phyloP scores from a whole-genome alignment of 2,113 vertebrate genomes.

The Salminus brasiliensis region DNA sequence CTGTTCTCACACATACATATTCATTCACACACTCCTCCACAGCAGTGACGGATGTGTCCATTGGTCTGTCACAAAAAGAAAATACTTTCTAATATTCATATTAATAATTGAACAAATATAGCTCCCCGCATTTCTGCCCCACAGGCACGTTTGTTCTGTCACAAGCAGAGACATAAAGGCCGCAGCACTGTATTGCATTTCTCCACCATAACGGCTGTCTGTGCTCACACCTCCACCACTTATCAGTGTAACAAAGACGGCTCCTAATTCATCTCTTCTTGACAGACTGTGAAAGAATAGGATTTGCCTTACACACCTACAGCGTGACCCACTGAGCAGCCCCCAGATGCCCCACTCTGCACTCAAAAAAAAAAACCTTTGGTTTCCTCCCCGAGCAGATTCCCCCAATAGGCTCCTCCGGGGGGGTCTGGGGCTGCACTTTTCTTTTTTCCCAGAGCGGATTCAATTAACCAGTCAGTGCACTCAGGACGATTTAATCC shows the following conservation, averaged over 20 bases:
- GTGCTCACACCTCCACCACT: conserved; percentile 1
- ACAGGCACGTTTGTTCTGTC: conserved; percentile 53
- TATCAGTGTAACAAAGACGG: conserved; percentile 47
- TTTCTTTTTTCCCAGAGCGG: conserved; percentile 64
- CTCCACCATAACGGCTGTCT: conserved; percentile 11
- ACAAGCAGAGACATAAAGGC: conserved; percentile 51
- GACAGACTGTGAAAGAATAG: conserved; percentile 65
- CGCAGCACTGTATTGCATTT: conserved; percentile 48
- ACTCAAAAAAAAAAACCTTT: conserved; percentile 31
- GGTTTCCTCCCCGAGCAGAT: conserved; percentile 43
- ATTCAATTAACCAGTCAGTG: conserved; percentile 74
- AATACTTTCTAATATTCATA: conserved; percentile 72
- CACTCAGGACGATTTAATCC: conserved; percentile 74
- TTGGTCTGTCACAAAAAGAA: conserved; percentile 65
- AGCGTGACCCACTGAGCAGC: conserved; percentile 55
- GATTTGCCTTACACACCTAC: conserved; percentile 58
- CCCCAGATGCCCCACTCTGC: conserved; percentile 25
- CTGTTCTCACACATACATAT: neutral
- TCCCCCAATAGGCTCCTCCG: conserved; percentile 16
- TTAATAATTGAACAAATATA: conserved; percentile 76
- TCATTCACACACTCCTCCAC: conserved; percentile 7
- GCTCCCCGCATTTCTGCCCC: neutral
- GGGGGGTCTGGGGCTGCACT: neutral
- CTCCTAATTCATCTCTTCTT: conserved; percentile 69
- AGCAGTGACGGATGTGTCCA: conserved; percentile 52